A percentile compares a stretch with the other conserved stretches of the same genome.
Conservation (phyloP, 2,113 vertebrate genomes). For the Stigmatopora nigra region DNA sequence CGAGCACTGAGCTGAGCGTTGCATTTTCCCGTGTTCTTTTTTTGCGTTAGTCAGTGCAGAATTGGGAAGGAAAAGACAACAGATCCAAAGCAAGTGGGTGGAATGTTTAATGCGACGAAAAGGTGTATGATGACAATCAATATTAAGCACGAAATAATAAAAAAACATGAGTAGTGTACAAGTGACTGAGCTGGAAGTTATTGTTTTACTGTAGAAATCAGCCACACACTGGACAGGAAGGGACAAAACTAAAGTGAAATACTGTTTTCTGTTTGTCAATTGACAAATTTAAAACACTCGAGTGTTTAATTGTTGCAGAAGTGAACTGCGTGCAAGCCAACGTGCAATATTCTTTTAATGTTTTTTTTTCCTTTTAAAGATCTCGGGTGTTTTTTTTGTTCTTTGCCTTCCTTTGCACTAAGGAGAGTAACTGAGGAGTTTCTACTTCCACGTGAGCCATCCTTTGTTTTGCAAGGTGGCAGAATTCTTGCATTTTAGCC, state of each 20-base stretch:
- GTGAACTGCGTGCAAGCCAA: slow-evolving; percentile 55
- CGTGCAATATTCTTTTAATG: slow-evolving; percentile 71
- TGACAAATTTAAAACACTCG: slow-evolving; percentile 32
- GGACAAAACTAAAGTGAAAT: slow-evolving; percentile 53
- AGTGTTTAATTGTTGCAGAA: slow-evolving; percentile 40
- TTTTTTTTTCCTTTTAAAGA: slow-evolving; percentile 34
- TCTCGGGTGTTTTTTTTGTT: slow-evolving; percentile 41
- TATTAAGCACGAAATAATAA: no score
- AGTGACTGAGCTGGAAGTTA: slow-evolving; percentile 11
- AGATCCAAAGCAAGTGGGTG: no score
- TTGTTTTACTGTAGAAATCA: slow-evolving; percentile 60
- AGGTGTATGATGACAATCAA: no score
- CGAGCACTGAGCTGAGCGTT: no score
- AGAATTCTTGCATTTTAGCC: slow-evolving; percentile 17
- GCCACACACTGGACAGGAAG: slow-evolving; percentile 66
- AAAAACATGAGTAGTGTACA: no score
- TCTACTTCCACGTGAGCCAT: neutral
- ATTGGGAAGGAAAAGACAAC: no score
- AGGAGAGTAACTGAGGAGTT: slow-evolving; percentile 24
- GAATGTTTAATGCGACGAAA: no score
- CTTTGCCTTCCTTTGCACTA: slow-evolving; percentile 49
- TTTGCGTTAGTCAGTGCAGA: no score
- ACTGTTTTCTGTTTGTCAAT: slow-evolving; percentile 41
- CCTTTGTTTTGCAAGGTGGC: slow-evolving; percentile 41
- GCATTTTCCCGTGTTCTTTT: no score